phyloP scores from a whole-genome alignment of 1,140 invertebrate genomes.

The Trichonephila clavata region DNA sequence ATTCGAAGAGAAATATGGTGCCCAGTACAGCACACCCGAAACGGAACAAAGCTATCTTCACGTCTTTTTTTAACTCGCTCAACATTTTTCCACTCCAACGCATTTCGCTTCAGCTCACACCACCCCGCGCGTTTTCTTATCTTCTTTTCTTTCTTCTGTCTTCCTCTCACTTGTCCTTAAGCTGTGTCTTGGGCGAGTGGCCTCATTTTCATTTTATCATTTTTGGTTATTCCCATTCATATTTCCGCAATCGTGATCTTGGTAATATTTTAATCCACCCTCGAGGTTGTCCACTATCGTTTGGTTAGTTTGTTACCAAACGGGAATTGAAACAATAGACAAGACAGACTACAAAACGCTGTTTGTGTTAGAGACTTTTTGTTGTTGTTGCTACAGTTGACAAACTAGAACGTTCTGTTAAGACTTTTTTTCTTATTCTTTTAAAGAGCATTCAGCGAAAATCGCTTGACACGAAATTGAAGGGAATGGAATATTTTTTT shows the following conservation, averaged over 20 bases:
- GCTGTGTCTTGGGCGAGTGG: neutral
- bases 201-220: neutral
- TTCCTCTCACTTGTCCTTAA: conserved; percentile 16
- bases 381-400: too few species aligned
- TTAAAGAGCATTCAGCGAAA: too few species aligned
- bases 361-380: neutral
- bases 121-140: neutral
- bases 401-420: too few species aligned
- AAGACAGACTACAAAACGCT: neutral
- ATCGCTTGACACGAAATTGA: too few species aligned
- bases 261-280: neutral
- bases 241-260: conserved; percentile 3
- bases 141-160: neutral
- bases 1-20: neutral
- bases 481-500: too few species aligned
- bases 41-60: neutral
- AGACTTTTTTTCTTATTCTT: too few species aligned
- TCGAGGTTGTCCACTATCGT: neutral
- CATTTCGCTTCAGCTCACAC: neutral
- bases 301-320: neutral
- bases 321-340: neutral
- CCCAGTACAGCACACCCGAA: neutral
- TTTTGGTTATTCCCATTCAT: neutral
- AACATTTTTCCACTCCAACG: neutral
- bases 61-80: conserved; percentile 8